phyloP scores from a whole-genome alignment of 1,140 invertebrate genomes.

The Scaptomyza pallida region DNA sequence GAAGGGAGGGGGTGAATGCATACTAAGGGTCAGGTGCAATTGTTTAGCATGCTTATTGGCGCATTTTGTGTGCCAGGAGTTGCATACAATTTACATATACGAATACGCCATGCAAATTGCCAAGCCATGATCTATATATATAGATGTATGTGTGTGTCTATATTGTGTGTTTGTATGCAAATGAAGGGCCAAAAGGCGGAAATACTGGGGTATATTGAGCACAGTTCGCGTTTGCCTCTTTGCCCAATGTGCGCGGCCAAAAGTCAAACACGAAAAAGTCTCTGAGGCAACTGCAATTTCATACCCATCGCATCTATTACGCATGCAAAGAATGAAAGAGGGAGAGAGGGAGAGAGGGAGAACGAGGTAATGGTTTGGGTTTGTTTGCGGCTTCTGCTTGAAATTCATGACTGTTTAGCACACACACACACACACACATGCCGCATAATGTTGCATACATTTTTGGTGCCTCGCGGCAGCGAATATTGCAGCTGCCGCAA shows the following conservation, averaged over 20 bases:
- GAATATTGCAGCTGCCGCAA: slow-evolving; percentile 38
- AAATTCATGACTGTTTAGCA: slow-evolving; percentile 81
- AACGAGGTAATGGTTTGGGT: not conserved
- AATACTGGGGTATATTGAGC: slow-evolving; percentile 34
- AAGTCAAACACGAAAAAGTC: slow-evolving; percentile 42
- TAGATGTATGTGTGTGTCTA: not conserved
- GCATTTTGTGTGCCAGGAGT: slow-evolving; percentile 55
- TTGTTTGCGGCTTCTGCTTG: slow-evolving; percentile 63
- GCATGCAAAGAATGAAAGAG: slow-evolving; percentile 71
- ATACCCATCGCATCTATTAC: slow-evolving; percentile 61
- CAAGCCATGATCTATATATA: slow-evolving; percentile 34
- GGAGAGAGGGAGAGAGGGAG: slow-evolving; percentile 2
- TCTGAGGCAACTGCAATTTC: slow-evolving; percentile 45
- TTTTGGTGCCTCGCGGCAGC: slow-evolving; percentile 56
- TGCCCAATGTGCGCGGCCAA: slow-evolving; percentile 45
- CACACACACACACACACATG: too few relatives aligned
- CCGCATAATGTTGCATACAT: slow-evolving; percentile 80
- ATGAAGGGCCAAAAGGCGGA: slow-evolving; percentile 56
- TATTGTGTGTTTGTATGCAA: slow-evolving; percentile 46
- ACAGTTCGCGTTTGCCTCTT: slow-evolving; percentile 31
- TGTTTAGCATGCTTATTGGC: slow-evolving; percentile 78
- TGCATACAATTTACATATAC: slow-evolving; percentile 23
- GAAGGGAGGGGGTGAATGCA: not conserved
- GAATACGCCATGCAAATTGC: slow-evolving; percentile 45
- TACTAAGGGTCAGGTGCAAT: slow-evolving; percentile 36